Evolutionary conservation across 2,797 vertebrate species (phyloP).

Genomic region (Tapera naevia): DNA sequence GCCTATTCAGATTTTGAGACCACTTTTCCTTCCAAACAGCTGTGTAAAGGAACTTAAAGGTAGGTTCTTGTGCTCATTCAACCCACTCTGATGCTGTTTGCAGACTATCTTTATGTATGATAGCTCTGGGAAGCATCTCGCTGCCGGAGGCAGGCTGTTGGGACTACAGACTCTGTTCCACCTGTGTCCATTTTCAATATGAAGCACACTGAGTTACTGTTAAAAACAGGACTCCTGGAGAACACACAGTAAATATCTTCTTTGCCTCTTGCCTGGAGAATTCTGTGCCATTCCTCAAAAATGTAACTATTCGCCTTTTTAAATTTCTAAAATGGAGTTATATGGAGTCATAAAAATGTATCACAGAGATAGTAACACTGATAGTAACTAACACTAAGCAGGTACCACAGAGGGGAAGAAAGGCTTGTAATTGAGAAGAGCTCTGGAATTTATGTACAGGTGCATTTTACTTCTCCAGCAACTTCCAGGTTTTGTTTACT

Average conservation of each 20-base stretch:
- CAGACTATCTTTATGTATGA: not conserved
- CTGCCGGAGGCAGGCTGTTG: not conserved
- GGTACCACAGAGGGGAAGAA: not conserved
- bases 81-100: fast-evolving
- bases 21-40: not conserved
- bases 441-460: not conserved
- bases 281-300: not conserved
- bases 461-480: too few species aligned
- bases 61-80: not conserved
- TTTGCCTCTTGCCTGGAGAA: not conserved
- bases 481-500: not conserved
- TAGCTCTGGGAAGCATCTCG: fast-evolving
- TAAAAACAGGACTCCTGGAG: not conserved
- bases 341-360: not conserved
- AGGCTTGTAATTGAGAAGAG: not conserved
- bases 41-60: not conserved
- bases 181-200: not conserved
- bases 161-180: not conserved
- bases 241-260: not conserved
- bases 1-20: not conserved
- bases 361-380: not conserved
- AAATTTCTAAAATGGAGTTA: not conserved
- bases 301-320: not conserved
- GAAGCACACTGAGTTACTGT: not conserved
- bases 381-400: too few species aligned